Evolutionary conservation across 2,797 vertebrate species (phyloP).

Genomic region (Champsocephalus esox): DNA sequence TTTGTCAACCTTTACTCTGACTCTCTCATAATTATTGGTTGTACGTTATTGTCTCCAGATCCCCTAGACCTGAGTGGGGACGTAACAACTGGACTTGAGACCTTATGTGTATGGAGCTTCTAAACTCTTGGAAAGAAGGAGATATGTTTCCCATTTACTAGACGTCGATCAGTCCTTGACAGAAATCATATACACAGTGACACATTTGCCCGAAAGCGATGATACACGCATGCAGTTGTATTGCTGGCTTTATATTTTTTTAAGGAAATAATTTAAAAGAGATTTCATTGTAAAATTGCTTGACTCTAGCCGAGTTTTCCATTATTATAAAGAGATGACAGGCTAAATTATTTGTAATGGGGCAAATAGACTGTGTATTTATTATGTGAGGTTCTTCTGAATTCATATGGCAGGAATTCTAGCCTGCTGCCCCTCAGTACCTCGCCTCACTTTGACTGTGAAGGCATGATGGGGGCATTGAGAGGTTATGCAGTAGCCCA

Average conservation of each 20-base stretch:
- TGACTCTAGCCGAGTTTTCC: constrained; percentile 46
- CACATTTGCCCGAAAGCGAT: constrained; percentile 9
- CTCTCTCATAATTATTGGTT: too few relatives aligned
- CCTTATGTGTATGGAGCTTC: background rate
- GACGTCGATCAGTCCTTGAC: background rate
- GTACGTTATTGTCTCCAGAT: too few relatives aligned
- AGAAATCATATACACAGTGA: background rate
- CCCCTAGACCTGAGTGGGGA: too few relatives aligned
- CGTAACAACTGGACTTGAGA: background rate
- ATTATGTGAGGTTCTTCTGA: constrained; percentile 34
- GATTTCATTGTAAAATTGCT: constrained; percentile 29
- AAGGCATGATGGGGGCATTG: constrained; percentile 37
- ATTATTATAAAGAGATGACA: constrained; percentile 78
- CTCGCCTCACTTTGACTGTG: constrained; percentile 28
- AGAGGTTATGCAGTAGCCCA: constrained; percentile 54
- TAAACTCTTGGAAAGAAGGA: background rate
- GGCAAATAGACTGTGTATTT: constrained; percentile 52
- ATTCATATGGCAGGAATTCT: constrained; percentile 23
- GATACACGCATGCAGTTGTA: background rate
- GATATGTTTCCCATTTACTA: background rate
- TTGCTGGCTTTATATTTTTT: background rate
- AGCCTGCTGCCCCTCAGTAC: constrained; percentile 3
- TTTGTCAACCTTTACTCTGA: too few relatives aligned
- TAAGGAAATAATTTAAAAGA: background rate
- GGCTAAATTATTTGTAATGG: constrained; percentile 70